phyloP scores from a whole-genome alignment of 1,140 invertebrate species.

The Cyclargus thomasi region DNA sequence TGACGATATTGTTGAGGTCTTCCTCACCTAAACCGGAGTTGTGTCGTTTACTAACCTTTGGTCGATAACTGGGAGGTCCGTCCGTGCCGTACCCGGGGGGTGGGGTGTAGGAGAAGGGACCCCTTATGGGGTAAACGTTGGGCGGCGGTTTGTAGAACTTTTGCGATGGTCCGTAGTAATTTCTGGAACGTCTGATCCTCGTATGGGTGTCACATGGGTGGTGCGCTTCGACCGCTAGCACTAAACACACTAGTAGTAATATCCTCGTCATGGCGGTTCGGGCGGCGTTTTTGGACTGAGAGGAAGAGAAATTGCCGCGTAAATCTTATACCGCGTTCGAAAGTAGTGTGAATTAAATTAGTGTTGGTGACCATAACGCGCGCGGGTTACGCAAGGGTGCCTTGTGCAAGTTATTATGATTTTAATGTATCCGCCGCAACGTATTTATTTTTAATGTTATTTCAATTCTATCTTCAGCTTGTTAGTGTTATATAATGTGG shows the following conservation, averaged over 20 bases:
- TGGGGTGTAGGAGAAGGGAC: constrained; percentile 49
- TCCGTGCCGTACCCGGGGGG: constrained; percentile 47
- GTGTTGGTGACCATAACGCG: constrained; percentile 25
- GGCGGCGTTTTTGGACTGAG: constrained; percentile 46
- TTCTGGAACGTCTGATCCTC: constrained; percentile 55
- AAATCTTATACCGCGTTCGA: constrained; percentile 53
- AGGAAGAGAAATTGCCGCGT: constrained; percentile 41
- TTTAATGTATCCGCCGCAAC: background rate
- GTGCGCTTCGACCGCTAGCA: constrained; percentile 32
- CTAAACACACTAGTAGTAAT: constrained; percentile 35
- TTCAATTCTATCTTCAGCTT: no score
- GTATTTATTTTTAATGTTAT: constrained; percentile 5
- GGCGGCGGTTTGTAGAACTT: constrained; percentile 51
- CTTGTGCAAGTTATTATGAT: constrained; percentile 18
- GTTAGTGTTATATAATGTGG: background rate
- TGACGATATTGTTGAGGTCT: constrained; percentile 52
- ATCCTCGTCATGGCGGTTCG: constrained; percentile 7
- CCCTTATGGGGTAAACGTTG: constrained; percentile 32
- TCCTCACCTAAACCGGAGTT: constrained; percentile 52
- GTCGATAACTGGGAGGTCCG: constrained; percentile 33
- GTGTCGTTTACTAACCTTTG: constrained; percentile 55
- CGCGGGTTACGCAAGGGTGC: constrained; percentile 17
- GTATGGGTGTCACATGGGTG: constrained; percentile 30
- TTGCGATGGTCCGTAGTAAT: constrained; percentile 41
- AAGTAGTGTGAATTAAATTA: constrained; percentile 66